Evolutionary conservation across 2,113 vertebrate species (phyloP).

Genomic region (Petromus typicus): DNA sequence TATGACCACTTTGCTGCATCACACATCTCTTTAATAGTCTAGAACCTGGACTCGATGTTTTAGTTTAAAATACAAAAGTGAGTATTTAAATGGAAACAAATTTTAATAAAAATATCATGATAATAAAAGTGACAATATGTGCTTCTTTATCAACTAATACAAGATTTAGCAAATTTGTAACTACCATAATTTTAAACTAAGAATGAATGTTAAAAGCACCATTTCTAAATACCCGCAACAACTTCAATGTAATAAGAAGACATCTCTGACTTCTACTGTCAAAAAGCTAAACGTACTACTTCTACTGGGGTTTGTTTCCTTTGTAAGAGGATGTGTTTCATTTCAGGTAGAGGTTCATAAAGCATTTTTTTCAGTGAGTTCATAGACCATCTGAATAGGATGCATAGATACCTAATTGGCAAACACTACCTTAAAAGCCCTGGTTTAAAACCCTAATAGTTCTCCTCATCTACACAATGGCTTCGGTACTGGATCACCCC

Average conservation of each 20-base stretch:
- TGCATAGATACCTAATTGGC: not conserved
- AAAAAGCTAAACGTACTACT: not conserved
- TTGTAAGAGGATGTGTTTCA: not conserved
- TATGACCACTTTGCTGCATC: not conserved
- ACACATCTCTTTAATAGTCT: not conserved
- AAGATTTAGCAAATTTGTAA: not conserved
- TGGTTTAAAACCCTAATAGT: not conserved
- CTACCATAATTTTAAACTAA: not conserved
- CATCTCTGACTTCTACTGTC: not conserved
- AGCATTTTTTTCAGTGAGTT: constrained; percentile 18
- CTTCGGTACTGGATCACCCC: not conserved
- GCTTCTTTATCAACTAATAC: not conserved
- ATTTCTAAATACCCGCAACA: not conserved
- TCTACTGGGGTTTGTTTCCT: not conserved
- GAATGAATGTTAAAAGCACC: not conserved
- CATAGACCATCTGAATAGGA: not conserved
- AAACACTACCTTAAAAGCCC: not conserved
- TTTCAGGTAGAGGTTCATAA: not conserved
- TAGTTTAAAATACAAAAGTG: not conserved
- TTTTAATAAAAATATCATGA: not conserved
- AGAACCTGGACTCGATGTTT: not conserved
- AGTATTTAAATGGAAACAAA: not conserved
- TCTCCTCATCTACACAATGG: not conserved
- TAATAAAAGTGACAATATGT: not conserved
- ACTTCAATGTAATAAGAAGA: not conserved